Evolutionary conservation across 2,888 invertebrate species (phyloP).

Genomic region (Chaetoderma sp.): DNA sequence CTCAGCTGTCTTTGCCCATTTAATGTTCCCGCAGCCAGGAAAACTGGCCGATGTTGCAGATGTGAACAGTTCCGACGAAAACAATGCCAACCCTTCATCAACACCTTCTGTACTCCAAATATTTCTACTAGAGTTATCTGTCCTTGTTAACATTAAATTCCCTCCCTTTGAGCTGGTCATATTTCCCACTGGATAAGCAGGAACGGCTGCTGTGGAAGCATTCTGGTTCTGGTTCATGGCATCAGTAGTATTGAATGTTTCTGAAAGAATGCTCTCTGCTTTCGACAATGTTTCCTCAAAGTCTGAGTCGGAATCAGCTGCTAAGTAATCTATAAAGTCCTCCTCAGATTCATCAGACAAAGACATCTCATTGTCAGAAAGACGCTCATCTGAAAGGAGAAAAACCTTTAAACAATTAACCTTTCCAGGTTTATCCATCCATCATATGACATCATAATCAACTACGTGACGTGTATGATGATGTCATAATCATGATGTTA

Average conservation of each 20-base stretch:
- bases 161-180: not conserved
- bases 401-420: too few species aligned
- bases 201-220: not conserved
- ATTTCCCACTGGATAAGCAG: constrained; percentile 29
- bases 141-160: constrained; percentile 1
- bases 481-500: too few species aligned
- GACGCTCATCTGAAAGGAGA: constrained; percentile 43
- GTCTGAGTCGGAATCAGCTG: constrained; percentile 59
- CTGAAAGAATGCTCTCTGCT: constrained; percentile 13
- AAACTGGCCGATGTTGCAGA: too few species aligned
- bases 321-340: constrained; percentile 58
- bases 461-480: too few species aligned
- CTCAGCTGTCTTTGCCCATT: too few species aligned
- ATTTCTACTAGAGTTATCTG: too few species aligned
- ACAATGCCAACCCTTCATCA: constrained; percentile 50
- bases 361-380: constrained; percentile 44
- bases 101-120: constrained; percentile 30
- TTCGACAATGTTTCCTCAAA: constrained; percentile 22
- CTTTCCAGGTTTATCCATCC: too few species aligned
- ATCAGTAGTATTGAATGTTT: constrained; percentile 23
- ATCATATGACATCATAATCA: too few species aligned
- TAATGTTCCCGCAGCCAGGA: too few species aligned
- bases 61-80: constrained; percentile 59
- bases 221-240: not conserved
- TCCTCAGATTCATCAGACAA: constrained; percentile 60